Conservation (phyloP, 2,797 vertebrate species). For the Bovichtus variegatus region DNA sequence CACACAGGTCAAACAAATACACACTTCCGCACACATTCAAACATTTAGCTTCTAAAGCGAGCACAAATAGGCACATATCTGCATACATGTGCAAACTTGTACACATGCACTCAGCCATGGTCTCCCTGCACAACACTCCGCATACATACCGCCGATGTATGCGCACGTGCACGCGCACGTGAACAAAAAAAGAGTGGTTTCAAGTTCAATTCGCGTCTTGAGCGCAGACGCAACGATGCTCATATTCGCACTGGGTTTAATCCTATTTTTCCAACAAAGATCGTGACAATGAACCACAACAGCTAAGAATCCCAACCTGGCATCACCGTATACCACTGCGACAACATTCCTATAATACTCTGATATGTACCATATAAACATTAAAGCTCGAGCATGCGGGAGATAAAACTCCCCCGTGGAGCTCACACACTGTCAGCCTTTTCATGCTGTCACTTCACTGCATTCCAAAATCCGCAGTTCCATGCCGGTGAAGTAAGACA, state of each 20-base stretch:
- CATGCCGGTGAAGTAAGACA: background rate
- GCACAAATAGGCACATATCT: background rate
- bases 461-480: conserved; percentile 27
- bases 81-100: background rate
- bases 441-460: conserved; percentile 13
- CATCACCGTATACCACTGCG: conserved; percentile 27
- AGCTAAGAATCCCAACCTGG: background rate
- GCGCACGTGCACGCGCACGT: background rate
- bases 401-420: conserved; percentile 21
- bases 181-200: conserved; percentile 23
- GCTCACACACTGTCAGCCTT: conserved; percentile 1
- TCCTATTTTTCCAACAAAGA: background rate
- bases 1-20: conserved; percentile 28
- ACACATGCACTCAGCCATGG: background rate
- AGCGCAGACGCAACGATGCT: background rate
- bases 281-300: background rate
- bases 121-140: background rate
- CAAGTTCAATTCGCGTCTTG: conserved; percentile 33
- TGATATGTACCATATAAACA: background rate
- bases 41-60: background rate
- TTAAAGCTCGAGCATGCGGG: conserved; percentile 18
- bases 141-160: background rate
- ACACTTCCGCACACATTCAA: background rate
- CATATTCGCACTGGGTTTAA: background rate
- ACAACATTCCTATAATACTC: conserved; percentile 21